Base-by-base conservation (phyloP, 2,888 invertebrate species). In the Anarsia innoxiella region DNA sequence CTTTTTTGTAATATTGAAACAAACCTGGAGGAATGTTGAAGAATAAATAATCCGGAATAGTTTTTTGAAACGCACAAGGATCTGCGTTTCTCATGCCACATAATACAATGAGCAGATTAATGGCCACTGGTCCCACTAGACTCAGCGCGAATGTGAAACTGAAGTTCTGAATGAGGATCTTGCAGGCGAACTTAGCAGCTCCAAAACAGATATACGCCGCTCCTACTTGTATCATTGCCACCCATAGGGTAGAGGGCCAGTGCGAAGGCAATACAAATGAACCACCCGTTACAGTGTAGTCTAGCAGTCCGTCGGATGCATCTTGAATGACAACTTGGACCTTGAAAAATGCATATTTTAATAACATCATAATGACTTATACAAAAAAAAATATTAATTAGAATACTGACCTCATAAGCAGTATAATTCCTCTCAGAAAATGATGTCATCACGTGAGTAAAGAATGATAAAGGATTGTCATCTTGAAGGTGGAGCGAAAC, bases 131-230 rank as follows among this genome's bases (percentile, higher is more conserved):
- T 0, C 93, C 91, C 0, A 91, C 88, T 8, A 97, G 78, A 54
- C 88, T 90, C 26, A 96, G 76, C 0, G 97, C 95, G 43, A 96
- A 87, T 0, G 96, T 93, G 56, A 93, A 96, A 52, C 95, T 93
- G 65, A 95, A 91, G 36, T 90, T 89, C 68, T 97, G 96, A 63
- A 97, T 95, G 65, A 93, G 89, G 45, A 95, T 92, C 82, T 93
- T 94, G 79, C 94, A 95, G 1, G 95, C 92, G 50, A 94, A 93
- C 77, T 94, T 96, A 2, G 90, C 88, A 44, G 88, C 87, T 12
- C 84, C 82, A 56, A 89, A 92, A 49, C 89, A 89, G 6, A 92
- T 48, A 55, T 93, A 91, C 1, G 92, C 89, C 0, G 90, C 69
- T 0, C 74, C 45, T 1, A 91, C 83, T 68, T 95, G 94, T 16